Evolutionary conservation across 2,797 vertebrate genomes (phyloP).

Genomic region (Cercopithecus neglectus): DNA sequence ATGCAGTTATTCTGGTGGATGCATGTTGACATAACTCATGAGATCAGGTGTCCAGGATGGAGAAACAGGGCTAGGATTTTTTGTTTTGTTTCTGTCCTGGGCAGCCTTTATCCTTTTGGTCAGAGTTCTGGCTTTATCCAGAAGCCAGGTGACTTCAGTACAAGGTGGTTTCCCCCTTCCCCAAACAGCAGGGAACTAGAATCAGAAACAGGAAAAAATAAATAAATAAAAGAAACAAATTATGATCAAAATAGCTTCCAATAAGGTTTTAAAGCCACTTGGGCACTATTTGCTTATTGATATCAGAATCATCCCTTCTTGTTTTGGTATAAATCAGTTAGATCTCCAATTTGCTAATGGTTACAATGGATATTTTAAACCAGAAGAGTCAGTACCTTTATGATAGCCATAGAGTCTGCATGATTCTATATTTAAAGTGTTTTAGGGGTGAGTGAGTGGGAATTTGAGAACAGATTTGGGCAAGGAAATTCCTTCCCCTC

Average conservation of each 20-base stretch:
- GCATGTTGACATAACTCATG: neutral
- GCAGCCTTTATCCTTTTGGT: neutral
- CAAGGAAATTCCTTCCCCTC: neutral
- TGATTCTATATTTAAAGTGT: slow-evolving; percentile 2
- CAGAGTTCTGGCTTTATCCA: slow-evolving; percentile 29
- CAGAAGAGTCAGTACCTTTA: neutral
- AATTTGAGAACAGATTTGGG: neutral
- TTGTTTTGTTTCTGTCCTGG: neutral
- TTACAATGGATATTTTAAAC: slow-evolving; percentile 18
- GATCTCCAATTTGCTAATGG: neutral
- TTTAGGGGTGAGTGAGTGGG: neutral
- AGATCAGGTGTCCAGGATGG: neutral
- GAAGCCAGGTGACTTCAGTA: slow-evolving; percentile 3
- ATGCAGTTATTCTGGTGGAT: slow-evolving; percentile 25
- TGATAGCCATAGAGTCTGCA: neutral
- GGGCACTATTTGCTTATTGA: neutral
- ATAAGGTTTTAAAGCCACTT: neutral
- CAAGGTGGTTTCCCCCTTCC: neutral
- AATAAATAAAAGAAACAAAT: neutral
- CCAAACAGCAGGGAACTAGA: slow-evolving; percentile 3
- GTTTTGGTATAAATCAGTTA: neutral
- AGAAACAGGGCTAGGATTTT: neutral
- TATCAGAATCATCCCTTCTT: neutral
- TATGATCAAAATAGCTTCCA: slow-evolving; percentile 1
- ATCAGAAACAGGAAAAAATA: neutral